Percentiles rank a stretch among this genome's conserved stretches.
These are phyloP conservation scores for Aphelinus atriplicis DNA, from an alignment of 1,140 invertebrate genomes.

Conservation along the genomic window DNA sequence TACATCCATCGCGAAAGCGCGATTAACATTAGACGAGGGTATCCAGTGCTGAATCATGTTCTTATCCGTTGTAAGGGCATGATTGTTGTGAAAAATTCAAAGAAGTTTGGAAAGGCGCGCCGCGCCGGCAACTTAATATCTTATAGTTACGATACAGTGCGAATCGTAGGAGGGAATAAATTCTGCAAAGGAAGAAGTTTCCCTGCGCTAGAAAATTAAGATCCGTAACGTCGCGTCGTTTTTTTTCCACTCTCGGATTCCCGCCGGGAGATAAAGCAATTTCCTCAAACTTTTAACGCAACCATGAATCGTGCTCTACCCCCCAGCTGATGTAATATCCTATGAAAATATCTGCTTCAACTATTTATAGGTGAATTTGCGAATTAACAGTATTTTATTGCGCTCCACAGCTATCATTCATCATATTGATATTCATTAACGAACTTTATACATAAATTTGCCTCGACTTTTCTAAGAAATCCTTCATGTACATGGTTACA, in stretches of 20 bases:
- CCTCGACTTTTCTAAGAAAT: too few species aligned
- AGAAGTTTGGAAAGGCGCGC: background rate
- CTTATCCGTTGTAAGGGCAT: background rate
- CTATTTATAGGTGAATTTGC: too few species aligned
- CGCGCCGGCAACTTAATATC: background rate
- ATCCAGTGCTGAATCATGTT: background rate
- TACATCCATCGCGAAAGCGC: too few species aligned
- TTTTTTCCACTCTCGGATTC: slow-evolving; percentile 9
- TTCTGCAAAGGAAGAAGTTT: slow-evolving; percentile 1
- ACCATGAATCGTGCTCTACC: slow-evolving; percentile 6
- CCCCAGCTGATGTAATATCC: slow-evolving; percentile 3
- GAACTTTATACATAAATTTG: too few species aligned
- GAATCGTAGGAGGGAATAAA: slow-evolving; percentile 2
- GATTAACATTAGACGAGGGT: too few species aligned
- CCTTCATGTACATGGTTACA: too few species aligned
- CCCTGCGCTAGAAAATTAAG: slow-evolving; percentile 15
- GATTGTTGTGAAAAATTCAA: slow-evolving; percentile 12
- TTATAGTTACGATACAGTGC: background rate
- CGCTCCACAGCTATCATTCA: too few species aligned
- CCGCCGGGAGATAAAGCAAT: slow-evolving; percentile 30
- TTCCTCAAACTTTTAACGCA: slow-evolving; percentile 28
- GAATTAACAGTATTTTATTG: too few species aligned
- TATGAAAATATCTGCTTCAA: background rate
- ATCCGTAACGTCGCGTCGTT: slow-evolving; percentile 7
- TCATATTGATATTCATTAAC: too few species aligned